Percentiles rank a stretch among this genome's conserved stretches.
phyloP scores from a whole-genome alignment of 2,888 invertebrate species.

The Pachydiplax longipennis region DNA sequence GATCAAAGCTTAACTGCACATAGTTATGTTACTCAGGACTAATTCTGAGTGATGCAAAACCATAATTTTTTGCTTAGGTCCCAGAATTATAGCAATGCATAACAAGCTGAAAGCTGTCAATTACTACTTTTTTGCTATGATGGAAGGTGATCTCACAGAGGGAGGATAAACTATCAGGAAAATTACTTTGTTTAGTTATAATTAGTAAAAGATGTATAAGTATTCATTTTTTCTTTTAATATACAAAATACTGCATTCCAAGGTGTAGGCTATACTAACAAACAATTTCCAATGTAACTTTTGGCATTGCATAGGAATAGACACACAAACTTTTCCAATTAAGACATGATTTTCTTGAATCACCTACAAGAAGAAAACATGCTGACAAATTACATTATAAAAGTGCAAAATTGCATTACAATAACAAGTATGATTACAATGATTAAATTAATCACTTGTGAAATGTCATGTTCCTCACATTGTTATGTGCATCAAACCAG shows the following conservation, averaged over 20 bases:
- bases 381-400: conserved; percentile 41
- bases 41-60: no score
- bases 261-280: conserved; percentile 12
- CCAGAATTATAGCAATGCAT: no score
- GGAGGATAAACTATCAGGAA: no score
- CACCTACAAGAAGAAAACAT: conserved; percentile 30
- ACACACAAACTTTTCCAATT: conserved; percentile 5
- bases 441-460: conserved; percentile 4
- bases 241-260: conserved; percentile 36
- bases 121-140: no score
- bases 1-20: no score
- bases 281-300: conserved; percentile 19
- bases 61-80: no score
- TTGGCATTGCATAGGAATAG: conserved; percentile 19
- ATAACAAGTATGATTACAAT: conserved; percentile 36
- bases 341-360: neutral
- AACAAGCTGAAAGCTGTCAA: no score
- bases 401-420: conserved; percentile 44
- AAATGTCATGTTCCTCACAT: conserved; percentile 16
- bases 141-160: no score
- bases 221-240: neutral
- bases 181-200: neutral
- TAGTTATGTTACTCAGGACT: no score
- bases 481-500: neutral
- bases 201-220: neutral